Base-by-base conservation (phyloP, 2,113 vertebrate species). In the Gymnocephalus cernua region DNA sequence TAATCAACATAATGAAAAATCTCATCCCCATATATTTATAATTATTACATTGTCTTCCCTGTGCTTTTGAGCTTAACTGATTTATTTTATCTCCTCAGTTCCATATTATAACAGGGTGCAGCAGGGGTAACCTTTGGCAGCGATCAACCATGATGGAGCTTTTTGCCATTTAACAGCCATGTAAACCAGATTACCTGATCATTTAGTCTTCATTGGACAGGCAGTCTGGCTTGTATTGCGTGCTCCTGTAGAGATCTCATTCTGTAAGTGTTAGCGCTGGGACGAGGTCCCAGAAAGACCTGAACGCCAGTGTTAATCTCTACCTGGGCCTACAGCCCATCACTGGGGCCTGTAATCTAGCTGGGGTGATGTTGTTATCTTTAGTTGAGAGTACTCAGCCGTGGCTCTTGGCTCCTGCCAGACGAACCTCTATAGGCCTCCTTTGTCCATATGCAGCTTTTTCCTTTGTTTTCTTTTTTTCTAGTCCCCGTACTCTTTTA, bases 141-240 rank as follows among this genome's bases (percentile, higher is more conserved):
- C 80, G 35, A 80, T 81, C 69, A 81, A 79, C 78, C 73, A 78
- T 32, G 21, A 77, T 56, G 32, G 54, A 89, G 84, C 71, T 89
- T 59, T 85, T 71, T 85, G 70, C 88, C 75, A 88, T 89, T 92
- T 89, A 80, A 73, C 67, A 21, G 65, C 45, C 76, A 5, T 83
- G 88, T 88, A 89, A 94, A 93, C 81, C 87, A 89, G 89, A 92
- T 92, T 90, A 91, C 82, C 85, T 88, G 80, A 88, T 90, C 77
- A 82, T 87, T 92, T 83, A 84, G 87, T 87, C 81, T 68, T 89
- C 82, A 77, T 80, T 91, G 86, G 86, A 87, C 79, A 86, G 87
- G 54, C 79, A 16, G 73, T 48, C 82, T 86, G 79, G 80, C 85
- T 79, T 87, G 78, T 79, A 47, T 69, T 79, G 74, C 77, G 68